Evolutionary conservation across 2,113 vertebrate species (phyloP).

Genomic region (Entomyzon cyanotis): DNA sequence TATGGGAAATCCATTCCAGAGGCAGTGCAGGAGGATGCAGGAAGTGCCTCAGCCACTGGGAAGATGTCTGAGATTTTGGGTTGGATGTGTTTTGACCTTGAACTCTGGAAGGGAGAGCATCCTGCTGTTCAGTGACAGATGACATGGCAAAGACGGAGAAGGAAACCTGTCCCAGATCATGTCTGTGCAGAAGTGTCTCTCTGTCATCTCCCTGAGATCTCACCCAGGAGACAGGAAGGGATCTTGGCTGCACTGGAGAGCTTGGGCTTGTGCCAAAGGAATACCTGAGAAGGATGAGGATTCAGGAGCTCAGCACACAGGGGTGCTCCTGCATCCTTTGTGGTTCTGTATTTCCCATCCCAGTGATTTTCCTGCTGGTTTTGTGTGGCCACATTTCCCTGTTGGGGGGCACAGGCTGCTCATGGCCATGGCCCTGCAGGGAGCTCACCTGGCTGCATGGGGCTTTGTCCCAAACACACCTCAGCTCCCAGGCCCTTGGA

Average conservation of each 20-base stretch:
- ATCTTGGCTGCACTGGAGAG: not conserved
- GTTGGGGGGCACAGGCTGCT: not conserved
- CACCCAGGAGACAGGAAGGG: rapidly evolving
- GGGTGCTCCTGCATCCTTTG: rapidly evolving
- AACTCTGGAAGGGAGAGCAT: not conserved
- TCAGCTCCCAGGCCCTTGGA: not conserved
- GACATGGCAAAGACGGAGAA: not conserved
- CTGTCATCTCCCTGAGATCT: not conserved
- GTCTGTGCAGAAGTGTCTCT: not conserved
- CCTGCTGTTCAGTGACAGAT: not conserved
- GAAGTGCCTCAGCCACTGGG: not conserved
- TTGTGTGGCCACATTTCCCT: rapidly evolving
- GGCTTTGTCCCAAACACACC: not conserved
- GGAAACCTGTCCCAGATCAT: not conserved
- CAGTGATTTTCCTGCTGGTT: not conserved
- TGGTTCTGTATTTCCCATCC: not conserved
- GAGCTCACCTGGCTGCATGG: not conserved
- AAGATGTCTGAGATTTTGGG: not conserved
- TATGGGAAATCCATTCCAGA: not conserved
- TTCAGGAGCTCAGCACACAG: not conserved
- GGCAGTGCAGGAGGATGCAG: not conserved
- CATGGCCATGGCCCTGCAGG: rapidly evolving
- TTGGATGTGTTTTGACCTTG: not conserved
- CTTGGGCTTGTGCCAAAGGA: not conserved
- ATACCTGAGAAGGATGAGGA: not conserved